A percentile compares a stretch with the other conserved stretches of the same genome.
Evolutionary conservation across 2,797 vertebrate species (phyloP).

Genomic region (Chelonia mydas): DNA sequence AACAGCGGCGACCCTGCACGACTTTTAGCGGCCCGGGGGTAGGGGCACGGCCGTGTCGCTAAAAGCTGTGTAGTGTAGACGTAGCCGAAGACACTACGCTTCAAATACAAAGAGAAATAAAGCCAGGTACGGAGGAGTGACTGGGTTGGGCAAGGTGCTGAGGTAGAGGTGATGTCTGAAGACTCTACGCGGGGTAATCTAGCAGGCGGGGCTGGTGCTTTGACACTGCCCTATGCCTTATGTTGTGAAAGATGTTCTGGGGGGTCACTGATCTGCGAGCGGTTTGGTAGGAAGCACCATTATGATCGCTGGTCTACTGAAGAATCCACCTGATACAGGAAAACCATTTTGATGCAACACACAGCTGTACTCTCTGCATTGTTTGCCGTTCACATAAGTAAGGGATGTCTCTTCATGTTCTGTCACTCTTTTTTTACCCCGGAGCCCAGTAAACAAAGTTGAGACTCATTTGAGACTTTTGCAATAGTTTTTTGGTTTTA

Average conservation of each 20-base stretch:
- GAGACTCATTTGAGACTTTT: fast-evolving
- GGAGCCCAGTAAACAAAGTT: fast-evolving
- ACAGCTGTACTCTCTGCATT: not conserved
- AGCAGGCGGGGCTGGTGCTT: not conserved
- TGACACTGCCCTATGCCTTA: not conserved
- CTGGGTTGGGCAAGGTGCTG: not conserved
- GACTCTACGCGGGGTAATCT: not conserved
- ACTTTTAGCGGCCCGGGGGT: too few relatives aligned
- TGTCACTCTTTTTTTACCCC: not conserved
- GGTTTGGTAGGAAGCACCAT: fast-evolving
- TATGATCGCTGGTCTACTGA: fast-evolving
- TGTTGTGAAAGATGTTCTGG: not conserved
- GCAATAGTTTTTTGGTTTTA: not conserved
- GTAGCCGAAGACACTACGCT: not conserved
- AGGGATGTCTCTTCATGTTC: fast-evolving
- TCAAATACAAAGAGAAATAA: not conserved
- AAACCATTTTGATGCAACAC: fast-evolving
- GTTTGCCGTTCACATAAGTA: not conserved
- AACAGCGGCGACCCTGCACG: too few relatives aligned
- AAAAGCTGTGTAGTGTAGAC: too few relatives aligned
- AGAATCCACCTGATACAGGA: not conserved
- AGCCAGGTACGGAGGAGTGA: not conserved
- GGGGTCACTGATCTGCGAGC: not conserved
- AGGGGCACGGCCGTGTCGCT: too few relatives aligned
- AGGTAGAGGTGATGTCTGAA: not conserved